Evolutionary conservation across 2,113 vertebrate genomes (phyloP), one percentile per base, ranked within the genome.

Genomic region (Gymnobelideus leadbeateri): DNA sequence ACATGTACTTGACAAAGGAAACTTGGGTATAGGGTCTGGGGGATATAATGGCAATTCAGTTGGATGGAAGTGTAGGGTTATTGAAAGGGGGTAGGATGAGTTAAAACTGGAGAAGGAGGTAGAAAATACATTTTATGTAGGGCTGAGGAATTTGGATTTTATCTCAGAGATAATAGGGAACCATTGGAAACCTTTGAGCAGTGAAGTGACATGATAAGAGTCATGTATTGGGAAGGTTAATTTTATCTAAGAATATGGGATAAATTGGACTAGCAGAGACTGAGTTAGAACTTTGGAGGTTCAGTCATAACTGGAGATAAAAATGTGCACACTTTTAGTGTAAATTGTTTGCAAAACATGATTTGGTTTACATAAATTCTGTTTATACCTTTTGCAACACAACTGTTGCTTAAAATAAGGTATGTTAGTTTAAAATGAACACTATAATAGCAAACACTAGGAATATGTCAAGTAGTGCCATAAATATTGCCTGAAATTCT

Each of bases 321-420:
- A 31, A 4, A 28, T 37, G 31, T 68, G 2, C 28, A 14, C 31
- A 68, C 28, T 68, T 68, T 68, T 43, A 77, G 54, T 55, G 51
- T 92, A 52, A 97, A 94, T 4, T 68, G 51, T 50, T 94, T 91
- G n/a, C 93, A 92, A 54, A 93, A 51, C 24, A 9, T 50, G 47
- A 25, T 68, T 90, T 90, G 54, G 52, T 92, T 95, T 93, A 51
- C 31, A 91, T 91, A 54, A 93, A 95, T 92, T 96, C 37, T 84
- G 7, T 61, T 47, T 91, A 84, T 21, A 92, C 12, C 89, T 96
- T 96, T 94, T 61, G 57, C 52, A 91, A 68, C 53, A 51, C 89
- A 89, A 23, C 37, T 96, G 6, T 94, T 91, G 94, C 61, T 93
- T 92, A 94, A 94, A 91, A 92, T 90, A 2, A 90, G 10, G 11